These are phyloP conservation scores for Discoglossus pictus DNA, from an alignment of 2,797 vertebrate genomes.

Conservation along the genomic window DNA sequence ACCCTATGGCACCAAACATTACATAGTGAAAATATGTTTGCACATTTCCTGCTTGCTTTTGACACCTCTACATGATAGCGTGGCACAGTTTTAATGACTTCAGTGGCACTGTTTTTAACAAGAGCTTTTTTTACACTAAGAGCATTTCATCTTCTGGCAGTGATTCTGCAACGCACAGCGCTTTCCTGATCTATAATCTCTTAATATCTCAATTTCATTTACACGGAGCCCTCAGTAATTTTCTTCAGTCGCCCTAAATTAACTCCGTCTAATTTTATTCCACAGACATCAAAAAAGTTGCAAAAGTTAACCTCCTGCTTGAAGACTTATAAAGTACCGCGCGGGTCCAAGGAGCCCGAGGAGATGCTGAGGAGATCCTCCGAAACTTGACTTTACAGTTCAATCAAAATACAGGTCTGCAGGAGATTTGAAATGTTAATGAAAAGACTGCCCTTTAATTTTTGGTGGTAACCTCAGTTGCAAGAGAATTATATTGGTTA, in stretches of 20 bases:
- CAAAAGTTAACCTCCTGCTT: conserved; percentile 10
- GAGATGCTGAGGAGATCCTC: conserved; percentile 1
- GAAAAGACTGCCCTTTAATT: conserved; percentile 35
- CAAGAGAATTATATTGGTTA: conserved; percentile 36
- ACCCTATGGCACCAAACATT: no score
- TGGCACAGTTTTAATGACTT: no score
- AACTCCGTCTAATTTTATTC: not conserved
- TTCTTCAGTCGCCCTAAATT: conserved; percentile 4
- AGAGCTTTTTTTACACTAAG: no score
- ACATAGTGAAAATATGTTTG: no score
- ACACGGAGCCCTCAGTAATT: no score
- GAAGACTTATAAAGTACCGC: conserved; percentile 1
- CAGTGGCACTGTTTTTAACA: no score
- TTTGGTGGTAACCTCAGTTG: conserved; percentile 40
- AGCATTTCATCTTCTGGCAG: no score
- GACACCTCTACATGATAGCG: no score
- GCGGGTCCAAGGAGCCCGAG: not conserved
- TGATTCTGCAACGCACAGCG: no score
- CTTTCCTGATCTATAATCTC: no score
- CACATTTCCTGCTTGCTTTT: no score
- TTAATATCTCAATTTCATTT: no score
- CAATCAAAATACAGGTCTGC: conserved; percentile 6
- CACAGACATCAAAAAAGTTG: conserved; percentile 4
- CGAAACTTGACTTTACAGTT: conserved; percentile 26
- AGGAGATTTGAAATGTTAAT: conserved; percentile 39